A percentile compares a stretch with the other conserved stretches of the same genome.
Evolutionary conservation across 2,113 vertebrate genomes (phyloP).

Genomic region (Noctilio leporinus): DNA sequence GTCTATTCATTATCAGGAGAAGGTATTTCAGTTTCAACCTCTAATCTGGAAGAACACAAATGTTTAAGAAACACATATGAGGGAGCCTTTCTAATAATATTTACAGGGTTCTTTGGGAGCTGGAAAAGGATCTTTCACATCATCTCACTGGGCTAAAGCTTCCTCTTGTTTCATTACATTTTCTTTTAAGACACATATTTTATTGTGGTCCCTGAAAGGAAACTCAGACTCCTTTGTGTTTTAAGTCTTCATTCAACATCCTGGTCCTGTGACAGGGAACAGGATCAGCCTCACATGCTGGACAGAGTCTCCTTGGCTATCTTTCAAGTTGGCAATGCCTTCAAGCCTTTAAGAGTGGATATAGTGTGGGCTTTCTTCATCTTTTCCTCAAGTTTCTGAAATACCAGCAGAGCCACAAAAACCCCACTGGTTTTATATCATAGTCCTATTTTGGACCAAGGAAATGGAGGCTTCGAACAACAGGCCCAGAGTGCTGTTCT

Average conservation of each 20-base stretch:
- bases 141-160: neutral
- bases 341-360: neutral
- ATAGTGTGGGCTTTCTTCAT: neutral
- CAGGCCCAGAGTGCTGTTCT: neutral
- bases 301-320: neutral
- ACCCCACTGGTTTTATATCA: neutral
- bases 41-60: neutral
- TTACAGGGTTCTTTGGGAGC: neutral
- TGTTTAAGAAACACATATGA: neutral
- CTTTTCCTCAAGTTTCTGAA: neutral
- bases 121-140: neutral
- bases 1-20: neutral
- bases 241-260: neutral
- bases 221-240: slow-evolving; percentile 8
- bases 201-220: slow-evolving; percentile 6
- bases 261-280: neutral
- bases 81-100: neutral
- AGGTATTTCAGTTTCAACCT: neutral
- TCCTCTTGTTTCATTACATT: slow-evolving; percentile 10
- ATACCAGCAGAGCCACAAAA: neutral
- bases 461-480: neutral
- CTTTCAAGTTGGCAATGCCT: neutral
- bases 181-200: slow-evolving; percentile 32
- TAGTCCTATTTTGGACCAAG: neutral
- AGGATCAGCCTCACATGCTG: neutral